Conservation (phyloP, 2,113 vertebrate genomes). For the Paramormyrops kingsleyae region DNA sequence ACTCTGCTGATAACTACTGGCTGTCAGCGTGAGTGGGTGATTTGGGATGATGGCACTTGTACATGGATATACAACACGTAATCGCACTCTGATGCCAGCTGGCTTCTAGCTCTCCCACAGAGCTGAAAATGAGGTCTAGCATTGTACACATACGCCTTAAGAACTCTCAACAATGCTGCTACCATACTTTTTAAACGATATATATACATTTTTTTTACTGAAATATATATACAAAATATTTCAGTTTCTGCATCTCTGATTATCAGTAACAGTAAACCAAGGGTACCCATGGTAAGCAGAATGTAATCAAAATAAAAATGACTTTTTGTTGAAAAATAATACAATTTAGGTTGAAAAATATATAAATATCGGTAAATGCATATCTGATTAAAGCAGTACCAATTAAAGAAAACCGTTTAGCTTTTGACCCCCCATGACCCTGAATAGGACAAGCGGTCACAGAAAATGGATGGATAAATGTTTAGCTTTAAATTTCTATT, state of each 20-base stretch:
- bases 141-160: background rate
- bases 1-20: constrained; percentile 3
- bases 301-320: background rate
- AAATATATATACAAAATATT: background rate
- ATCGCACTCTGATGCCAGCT: background rate
- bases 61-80: background rate
- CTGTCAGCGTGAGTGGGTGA: background rate
- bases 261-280: background rate
- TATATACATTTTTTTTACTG: background rate
- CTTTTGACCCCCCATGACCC: background rate
- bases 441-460: background rate
- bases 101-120: background rate
- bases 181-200: background rate
- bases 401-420: background rate
- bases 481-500: background rate
- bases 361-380: background rate
- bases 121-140: background rate
- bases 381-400: background rate
- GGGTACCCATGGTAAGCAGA: background rate
- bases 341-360: background rate
- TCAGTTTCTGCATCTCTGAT: background rate
- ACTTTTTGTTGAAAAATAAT: background rate
- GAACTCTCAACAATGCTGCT: background rate
- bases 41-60: background rate
- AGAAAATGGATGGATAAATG: background rate